Base-by-base conservation (phyloP, 2,113 vertebrate genomes). In the Megaceryle maxima region DNA sequence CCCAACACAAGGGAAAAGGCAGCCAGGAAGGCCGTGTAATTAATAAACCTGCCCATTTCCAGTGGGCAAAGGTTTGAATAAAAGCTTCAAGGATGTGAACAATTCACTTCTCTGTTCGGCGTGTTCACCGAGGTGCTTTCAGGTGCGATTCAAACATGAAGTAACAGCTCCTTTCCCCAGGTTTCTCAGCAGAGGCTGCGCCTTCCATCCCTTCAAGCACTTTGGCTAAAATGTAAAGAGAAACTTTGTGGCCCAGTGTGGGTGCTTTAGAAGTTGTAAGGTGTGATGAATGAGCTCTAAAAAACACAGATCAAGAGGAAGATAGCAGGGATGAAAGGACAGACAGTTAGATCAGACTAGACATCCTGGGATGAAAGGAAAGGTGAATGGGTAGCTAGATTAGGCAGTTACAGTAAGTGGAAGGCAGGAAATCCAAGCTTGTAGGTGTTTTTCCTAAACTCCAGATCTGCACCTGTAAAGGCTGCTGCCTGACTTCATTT, bases 311-410 rank as follows among this genome's bases (percentile, higher is more conserved):
- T 95, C 81, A 94, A 95, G 94, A 74, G 95, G 87, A 92, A 92
- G 95, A 97, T 95, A 95, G 87, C 4, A 3, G 78, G 94, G 95
- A 97, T 96, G 95, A 96, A 97, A 96, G 95, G 95, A 95, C 82
- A 95, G 96, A 82, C 95, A 95, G 91, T 87, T 91, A 97, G 94
- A 95, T 97, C 94, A 96, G 83, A 17, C 91, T 9, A 95, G 95
- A 97, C 94, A 97, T 96, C 94, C 95, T 97, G 95, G 93, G 95
- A 96, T 96, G 96, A 97, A 95, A 96, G 94, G 95, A 91, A 92
- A 95, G 94, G 89, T 95, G 96, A 96, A 92, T 57, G 74, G 96
- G 67, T 53, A 87, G 88, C 80, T 41, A 96, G 96, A 96, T 94
- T 92, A 96, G 95, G 70, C 90, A 93, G 87, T 53, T 64, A 51